A percentile compares a stretch with the other conserved stretches of the same genome.
Conservation (phyloP, 2,113 vertebrate species). For the Pionites leucogaster region DNA sequence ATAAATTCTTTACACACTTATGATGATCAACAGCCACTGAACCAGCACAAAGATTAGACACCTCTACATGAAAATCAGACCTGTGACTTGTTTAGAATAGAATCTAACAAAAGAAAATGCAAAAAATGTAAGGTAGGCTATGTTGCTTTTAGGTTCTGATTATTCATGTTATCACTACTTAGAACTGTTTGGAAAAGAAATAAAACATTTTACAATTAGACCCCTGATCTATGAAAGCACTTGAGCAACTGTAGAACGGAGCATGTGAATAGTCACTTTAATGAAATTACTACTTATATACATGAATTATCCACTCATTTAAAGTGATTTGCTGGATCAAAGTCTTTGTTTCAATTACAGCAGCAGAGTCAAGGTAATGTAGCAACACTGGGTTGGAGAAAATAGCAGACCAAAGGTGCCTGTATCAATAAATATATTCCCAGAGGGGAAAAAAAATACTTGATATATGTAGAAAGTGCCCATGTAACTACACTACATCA, state of each 20-base stretch:
- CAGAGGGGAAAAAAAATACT: background rate
- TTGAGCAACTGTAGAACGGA: background rate
- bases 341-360: conserved; percentile 29
- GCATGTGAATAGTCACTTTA: conserved; percentile 13
- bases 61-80: background rate
- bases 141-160: background rate
- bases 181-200: conserved; percentile 28
- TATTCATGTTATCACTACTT: background rate
- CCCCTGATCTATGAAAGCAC: background rate
- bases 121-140: background rate
- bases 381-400: background rate
- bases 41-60: background rate
- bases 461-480: background rate
- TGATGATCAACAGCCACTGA: background rate
- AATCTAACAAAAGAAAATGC: background rate
- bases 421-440: background rate
- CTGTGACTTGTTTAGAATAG: background rate
- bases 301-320: conserved; percentile 49
- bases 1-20: background rate
- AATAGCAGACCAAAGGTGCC: background rate
- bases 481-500: background rate
- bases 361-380: background rate
- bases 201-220: background rate
- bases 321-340: conserved; percentile 35
- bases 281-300: conserved; percentile 38